These are phyloP conservation scores for Nebria ingens DNA, from an alignment of 1,140 invertebrate species.

Conservation along the genomic window DNA sequence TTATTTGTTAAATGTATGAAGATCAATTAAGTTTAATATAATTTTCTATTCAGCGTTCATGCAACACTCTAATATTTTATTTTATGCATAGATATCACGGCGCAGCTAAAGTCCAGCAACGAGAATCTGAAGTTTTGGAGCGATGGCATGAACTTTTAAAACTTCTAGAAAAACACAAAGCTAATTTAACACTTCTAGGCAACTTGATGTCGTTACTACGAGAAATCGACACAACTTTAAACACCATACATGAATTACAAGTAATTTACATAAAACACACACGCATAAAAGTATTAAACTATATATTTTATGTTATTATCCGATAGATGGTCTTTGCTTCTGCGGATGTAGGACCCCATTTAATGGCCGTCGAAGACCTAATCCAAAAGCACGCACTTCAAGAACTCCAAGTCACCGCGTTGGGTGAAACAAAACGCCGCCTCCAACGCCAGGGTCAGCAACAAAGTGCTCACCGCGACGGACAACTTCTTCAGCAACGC, in stretches of 20 bases:
- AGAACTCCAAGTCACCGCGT: constrained; percentile 78
- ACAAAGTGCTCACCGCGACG: constrained; percentile 27
- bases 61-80: not conserved
- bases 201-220: constrained; percentile 75
- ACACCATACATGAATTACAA: constrained; percentile 72
- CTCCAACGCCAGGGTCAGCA: constrained; percentile 58
- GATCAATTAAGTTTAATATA: constrained; percentile 53
- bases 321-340: constrained; percentile 65
- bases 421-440: constrained; percentile 70
- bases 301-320: constrained; percentile 19
- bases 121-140: constrained; percentile 74
- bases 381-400: constrained; percentile 87
- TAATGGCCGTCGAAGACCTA: constrained; percentile 86
- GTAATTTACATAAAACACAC: constrained; percentile 30
- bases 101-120: constrained; percentile 62
- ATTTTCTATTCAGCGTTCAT: constrained; percentile 1
- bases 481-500: constrained; percentile 49
- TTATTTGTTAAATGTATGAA: constrained; percentile 73
- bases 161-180: constrained; percentile 76
- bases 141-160: constrained; percentile 81
- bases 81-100: constrained; percentile 48
- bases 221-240: constrained; percentile 83
- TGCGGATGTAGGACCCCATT: constrained; percentile 81
- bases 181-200: constrained; percentile 63
- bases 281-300: constrained; percentile 2